Conservation (phyloP, 1,140 invertebrate genomes). For the Drosophila ambigua region DNA sequence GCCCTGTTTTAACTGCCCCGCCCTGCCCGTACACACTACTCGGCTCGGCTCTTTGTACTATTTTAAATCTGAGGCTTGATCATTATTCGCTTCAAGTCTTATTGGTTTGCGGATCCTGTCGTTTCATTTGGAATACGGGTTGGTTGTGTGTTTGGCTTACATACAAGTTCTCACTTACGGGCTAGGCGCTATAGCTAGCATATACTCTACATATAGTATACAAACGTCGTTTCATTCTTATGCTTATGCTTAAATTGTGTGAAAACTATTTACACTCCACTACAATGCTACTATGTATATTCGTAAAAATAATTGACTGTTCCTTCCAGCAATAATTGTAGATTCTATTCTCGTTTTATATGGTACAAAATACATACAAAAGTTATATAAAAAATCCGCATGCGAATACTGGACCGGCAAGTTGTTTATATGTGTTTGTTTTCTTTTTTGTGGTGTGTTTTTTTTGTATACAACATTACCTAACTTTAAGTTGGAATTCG, state of each 20-base stretch:
- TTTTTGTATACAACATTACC: slow-evolving; percentile 41
- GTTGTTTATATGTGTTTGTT: slow-evolving; percentile 55
- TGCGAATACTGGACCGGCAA: slow-evolving; percentile 78
- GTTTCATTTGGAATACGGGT: slow-evolving; percentile 39
- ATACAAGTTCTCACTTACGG: slow-evolving; percentile 24
- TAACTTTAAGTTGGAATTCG: slow-evolving; percentile 25
- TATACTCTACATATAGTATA: slow-evolving; percentile 51
- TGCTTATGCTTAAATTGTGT: slow-evolving; percentile 5
- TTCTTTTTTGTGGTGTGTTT: slow-evolving; percentile 7
- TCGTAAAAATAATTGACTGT: slow-evolving; percentile 68
- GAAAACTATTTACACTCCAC: slow-evolving; percentile 65
- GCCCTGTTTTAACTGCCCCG: not conserved
- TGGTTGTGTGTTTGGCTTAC: slow-evolving; percentile 19
- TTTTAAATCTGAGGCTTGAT: slow-evolving; percentile 60
- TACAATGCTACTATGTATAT: slow-evolving; percentile 30
- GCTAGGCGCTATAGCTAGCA: no score
- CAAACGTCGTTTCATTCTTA: slow-evolving; percentile 18
- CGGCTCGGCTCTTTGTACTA: slow-evolving; percentile 66
- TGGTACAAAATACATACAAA: slow-evolving; percentile 55
- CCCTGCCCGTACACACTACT: slow-evolving; percentile 32
- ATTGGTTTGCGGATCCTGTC: slow-evolving; percentile 33
- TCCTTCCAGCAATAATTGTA: slow-evolving; percentile 44
- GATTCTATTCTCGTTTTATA: slow-evolving; percentile 16
- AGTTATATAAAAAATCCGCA: slow-evolving; percentile 47
- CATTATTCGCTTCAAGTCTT: slow-evolving; percentile 54